Evolutionary conservation across 1,140 invertebrate genomes (phyloP).

Genomic region (Apis mellifera): Amel_HAv3.1 CM009942.2:7060501-7061000

Average conservation of each 20-base stretch:
- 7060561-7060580: conserved; percentile 86
- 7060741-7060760: conserved; percentile 83
- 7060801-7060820: conserved; percentile 84
- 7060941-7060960: conserved; percentile 85
- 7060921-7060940: conserved; percentile 89
- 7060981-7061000: conserved; percentile 85
- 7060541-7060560: conserved; percentile 84
- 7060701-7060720: conserved; percentile 84
- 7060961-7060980: conserved; percentile 86
- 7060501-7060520: conserved; percentile 91
- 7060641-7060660: conserved; percentile 88
- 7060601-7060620: conserved; percentile 88
- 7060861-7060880: conserved; percentile 89
- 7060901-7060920: conserved; percentile 88
- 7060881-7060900: conserved; percentile 85
- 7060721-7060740: conserved; percentile 87
- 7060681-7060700: conserved; percentile 86
- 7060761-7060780: conserved; percentile 88
- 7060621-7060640: conserved; percentile 89
- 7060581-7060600: conserved; percentile 85
- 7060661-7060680: conserved; percentile 85
- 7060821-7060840: conserved; percentile 86
- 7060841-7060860: conserved; percentile 85
- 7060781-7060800: conserved; percentile 77
- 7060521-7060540: conserved; percentile 85